These are phyloP conservation scores for Thripadectes ignobilis DNA, from an alignment of 2,797 vertebrate genomes.

Conservation along the genomic window DNA sequence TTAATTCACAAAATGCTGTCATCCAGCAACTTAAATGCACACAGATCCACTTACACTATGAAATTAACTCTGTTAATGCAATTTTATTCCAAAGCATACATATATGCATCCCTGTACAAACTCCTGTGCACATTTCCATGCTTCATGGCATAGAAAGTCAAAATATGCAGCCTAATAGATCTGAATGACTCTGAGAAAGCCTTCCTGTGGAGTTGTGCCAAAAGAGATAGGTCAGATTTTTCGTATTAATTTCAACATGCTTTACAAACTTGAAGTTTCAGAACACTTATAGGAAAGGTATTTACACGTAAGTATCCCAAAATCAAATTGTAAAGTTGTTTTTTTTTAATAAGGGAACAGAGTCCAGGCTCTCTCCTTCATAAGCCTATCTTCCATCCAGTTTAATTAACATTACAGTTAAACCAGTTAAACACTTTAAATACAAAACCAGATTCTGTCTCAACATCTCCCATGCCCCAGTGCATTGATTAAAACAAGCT, in stretches of 20 bases:
- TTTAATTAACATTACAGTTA: background rate
- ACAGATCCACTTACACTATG: background rate
- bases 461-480: background rate
- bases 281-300: background rate
- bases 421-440: background rate
- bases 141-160: background rate
- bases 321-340: background rate
- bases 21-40: background rate
- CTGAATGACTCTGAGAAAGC: background rate
- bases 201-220: background rate
- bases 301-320: background rate
- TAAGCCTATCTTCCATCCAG: background rate
- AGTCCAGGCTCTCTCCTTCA: background rate
- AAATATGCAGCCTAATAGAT: background rate
- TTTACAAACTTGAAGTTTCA: background rate
- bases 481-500: background rate
- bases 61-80: background rate
- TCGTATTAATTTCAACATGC: background rate
- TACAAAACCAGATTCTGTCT: background rate
- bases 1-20: background rate
- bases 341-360: background rate
- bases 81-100: background rate
- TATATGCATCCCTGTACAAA: background rate
- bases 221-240: background rate
- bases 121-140: background rate